A percentile compares a stretch with the other conserved stretches of the same genome.
Conservation (phyloP, 1,140 invertebrate genomes). For the Centruroides sculpturatus region DNA sequence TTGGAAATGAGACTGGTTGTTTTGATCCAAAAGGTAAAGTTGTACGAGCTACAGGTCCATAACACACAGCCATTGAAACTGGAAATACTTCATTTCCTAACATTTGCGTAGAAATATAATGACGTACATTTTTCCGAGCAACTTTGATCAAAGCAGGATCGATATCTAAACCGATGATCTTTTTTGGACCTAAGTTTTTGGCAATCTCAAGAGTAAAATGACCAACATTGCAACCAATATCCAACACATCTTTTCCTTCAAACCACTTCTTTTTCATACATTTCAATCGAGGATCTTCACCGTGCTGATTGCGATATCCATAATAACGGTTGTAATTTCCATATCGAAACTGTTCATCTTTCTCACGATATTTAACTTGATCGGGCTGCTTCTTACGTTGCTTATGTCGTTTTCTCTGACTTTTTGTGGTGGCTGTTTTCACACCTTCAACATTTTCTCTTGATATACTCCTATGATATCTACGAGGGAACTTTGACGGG, state of each 20-base stretch:
- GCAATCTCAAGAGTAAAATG: constrained; percentile 73
- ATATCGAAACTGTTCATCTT: constrained; percentile 54
- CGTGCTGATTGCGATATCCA: constrained; percentile 73
- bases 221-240: constrained; percentile 96
- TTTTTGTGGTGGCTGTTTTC: not conserved
- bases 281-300: constrained; percentile 59
- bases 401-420: not conserved
- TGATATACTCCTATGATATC: not conserved
- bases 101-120: constrained; percentile 45
- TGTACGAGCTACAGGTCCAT: constrained; percentile 29
- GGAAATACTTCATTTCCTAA: constrained; percentile 25
- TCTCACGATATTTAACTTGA: not conserved
- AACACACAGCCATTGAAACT: constrained; percentile 28
- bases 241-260: constrained; percentile 75
- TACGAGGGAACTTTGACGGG: not conserved
- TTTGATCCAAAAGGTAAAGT: constrained; percentile 9
- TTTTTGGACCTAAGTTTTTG: constrained; percentile 62
- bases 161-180: constrained; percentile 88
- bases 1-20: constrained; percentile 46
- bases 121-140: constrained; percentile 61
- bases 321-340: constrained; percentile 96
- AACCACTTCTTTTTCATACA: constrained; percentile 75
- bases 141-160: constrained; percentile 70
- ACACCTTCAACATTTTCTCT: not conserved
- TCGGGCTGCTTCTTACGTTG: not conserved